Base-by-base conservation (phyloP, 1,140 invertebrate species). In the Metopolophium dirhodum region DNA sequence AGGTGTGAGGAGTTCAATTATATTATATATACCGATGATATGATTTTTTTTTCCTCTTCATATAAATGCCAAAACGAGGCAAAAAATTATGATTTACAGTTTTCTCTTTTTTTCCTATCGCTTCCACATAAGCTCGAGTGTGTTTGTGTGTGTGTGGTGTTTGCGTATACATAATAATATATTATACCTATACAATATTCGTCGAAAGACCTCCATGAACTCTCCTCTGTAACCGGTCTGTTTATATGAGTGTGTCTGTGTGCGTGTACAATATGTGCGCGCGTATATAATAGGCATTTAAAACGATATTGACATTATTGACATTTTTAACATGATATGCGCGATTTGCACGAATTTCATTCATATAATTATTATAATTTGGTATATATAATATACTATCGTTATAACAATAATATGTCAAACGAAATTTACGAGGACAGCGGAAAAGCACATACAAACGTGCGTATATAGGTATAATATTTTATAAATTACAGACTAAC, bases 1-100 rank as follows among this genome's bases (percentile, higher is more conserved):
- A 92, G 91, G 91, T 92, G 91, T 92, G 91, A 92, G 91, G 77
- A 92, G 91, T 49, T 92, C 91, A 92, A 92, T 92, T 92, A 92
- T 83, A 68, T 68, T 30, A 41, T 30, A 23, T 47, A 41, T 35
- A 49, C n/a, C 30, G 22, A 20, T 77, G n/a, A 51, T 92, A 47
- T 45, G 37, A 91, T 68, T 4, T 41, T 61, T 47, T 47, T 47
- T 35, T 26, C 22, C 51, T 7, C 26, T 89, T 88, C 86, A 45
- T 45, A 61, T 47, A n/a, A 77, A 91, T 11, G 90, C 41, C 45
- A 47, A 90, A 92, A 92, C 61, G 49, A 83, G 51, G 77, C 68
- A 51, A 49, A 82, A 82, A 92, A 92, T 57, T 82, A 92, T 92
- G 68, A 92, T 92, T 92, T 92, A 92, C 91, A 30, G 68, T 92